phyloP scores from a whole-genome alignment of 2,797 vertebrate species.

The Apogon talboti region DNA sequence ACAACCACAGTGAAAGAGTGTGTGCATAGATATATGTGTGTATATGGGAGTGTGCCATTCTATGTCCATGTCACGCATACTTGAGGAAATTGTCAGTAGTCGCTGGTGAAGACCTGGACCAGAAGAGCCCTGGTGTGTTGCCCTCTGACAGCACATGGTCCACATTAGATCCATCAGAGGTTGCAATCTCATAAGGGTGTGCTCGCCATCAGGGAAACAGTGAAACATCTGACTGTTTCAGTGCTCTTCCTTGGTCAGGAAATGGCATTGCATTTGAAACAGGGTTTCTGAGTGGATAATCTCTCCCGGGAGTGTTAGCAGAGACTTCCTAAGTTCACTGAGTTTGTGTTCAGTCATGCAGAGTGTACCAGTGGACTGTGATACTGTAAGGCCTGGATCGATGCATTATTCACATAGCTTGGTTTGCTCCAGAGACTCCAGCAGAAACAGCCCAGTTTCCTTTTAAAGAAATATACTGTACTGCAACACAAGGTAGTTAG shows the following conservation, averaged over 20 bases:
- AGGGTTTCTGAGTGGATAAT: conserved; percentile 58
- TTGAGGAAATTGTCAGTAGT: conserved; percentile 82
- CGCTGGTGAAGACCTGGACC: conserved; percentile 49
- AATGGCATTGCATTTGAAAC: conserved; percentile 70
- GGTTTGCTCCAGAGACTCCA: conserved; percentile 49
- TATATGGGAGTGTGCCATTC: conserved; percentile 45
- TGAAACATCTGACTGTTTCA: conserved; percentile 51
- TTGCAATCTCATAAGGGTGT: conserved; percentile 33
- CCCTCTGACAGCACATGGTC: conserved; percentile 63
- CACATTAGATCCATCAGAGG: conserved; percentile 61
- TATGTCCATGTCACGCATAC: conserved; percentile 71
- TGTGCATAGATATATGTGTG: conserved; percentile 11
- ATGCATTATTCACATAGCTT: conserved; percentile 78
- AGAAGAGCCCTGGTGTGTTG: conserved; percentile 19
- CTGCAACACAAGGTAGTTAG: conserved; percentile 10
- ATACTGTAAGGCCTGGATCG: conserved; percentile 64
- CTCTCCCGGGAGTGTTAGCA: conserved; percentile 59
- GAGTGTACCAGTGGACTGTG: conserved; percentile 61
- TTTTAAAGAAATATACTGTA: conserved; percentile 42
- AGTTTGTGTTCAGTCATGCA: conserved; percentile 77
- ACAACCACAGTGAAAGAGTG: conserved; percentile 38
- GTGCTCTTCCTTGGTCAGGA: conserved; percentile 56
- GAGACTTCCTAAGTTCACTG: conserved; percentile 65
- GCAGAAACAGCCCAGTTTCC: conserved; percentile 31
- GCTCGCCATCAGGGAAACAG: conserved; percentile 28